Percentiles rank a stretch among this genome's conserved stretches.
Evolutionary conservation across 1,140 invertebrate species (phyloP).

Genomic region (Sitobion miscanthi): DNA sequence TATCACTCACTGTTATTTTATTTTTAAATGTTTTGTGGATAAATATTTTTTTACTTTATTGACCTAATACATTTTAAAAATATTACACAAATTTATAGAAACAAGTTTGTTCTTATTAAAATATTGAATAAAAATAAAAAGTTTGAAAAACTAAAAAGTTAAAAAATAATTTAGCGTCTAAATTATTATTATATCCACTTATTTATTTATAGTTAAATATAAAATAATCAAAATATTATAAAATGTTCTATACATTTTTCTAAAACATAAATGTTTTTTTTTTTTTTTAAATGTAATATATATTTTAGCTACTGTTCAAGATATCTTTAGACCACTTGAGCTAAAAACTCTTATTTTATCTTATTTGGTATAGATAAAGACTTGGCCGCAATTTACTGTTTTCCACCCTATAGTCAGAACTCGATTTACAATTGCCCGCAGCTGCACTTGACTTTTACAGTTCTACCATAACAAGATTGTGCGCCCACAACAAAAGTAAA

Average conservation of each 20-base stretch:
- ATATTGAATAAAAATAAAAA: not conserved
- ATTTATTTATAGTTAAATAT: not conserved
- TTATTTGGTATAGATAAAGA: constrained; percentile 41
- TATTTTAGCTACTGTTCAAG: not conserved
- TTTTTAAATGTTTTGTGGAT: not conserved
- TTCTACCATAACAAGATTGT: constrained; percentile 47
- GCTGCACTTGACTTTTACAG: constrained; percentile 49
- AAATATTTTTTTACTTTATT: not conserved
- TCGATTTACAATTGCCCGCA: constrained; percentile 51
- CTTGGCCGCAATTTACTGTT: constrained; percentile 36
- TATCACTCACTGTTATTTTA: not conserved
- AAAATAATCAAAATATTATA: not conserved
- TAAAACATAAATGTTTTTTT: too few relatives aligned
- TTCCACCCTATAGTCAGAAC: constrained; percentile 8
- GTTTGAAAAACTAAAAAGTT: too few relatives aligned
- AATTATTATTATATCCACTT: not conserved
- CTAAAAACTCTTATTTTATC: constrained; percentile 24
- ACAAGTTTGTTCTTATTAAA: not conserved
- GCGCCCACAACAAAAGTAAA: constrained; percentile 42
- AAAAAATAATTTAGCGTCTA: too few relatives aligned
- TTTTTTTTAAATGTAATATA: not conserved
- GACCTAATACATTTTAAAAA: not conserved
- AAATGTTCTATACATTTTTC: not conserved
- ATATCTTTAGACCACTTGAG: not conserved
- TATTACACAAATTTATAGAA: not conserved